Base-by-base conservation (phyloP, 2,888 invertebrate species). In the Ophraella communa region DNA sequence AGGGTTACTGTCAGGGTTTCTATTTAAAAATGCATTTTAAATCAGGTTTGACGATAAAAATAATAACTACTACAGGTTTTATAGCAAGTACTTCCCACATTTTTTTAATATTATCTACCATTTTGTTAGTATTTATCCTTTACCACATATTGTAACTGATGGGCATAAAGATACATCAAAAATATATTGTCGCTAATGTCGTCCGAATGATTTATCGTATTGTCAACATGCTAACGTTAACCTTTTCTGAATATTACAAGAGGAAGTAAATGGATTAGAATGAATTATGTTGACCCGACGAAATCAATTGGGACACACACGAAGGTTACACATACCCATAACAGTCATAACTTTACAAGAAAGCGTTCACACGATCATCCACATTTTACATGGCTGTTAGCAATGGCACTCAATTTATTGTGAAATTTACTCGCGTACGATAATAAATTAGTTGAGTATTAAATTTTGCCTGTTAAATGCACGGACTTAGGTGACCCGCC, bases 291-390 rank as follows among this genome's bases (percentile, higher is more conserved):
- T 60, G 60, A 60, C 53, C 60, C 44, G 24, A 60, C 27, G 53
- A 60, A 44, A 60, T 52, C 65, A 66, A 61, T 57, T 64, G 59
- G 65, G 64, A 68, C 68, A 68, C 64, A 68, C 67, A 61, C 51
- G 63, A 66, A 56, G 61, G 65, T 58, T 64, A 64, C 53, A 21
- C 44, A 47, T 62, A 66, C 64, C 52, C 62, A 58, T 63, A 69
- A 60, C 4, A 30, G 10, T 30, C 64, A 64, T 57, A 56, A 53
- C 53, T 67, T 59, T 60, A 65, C 63, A 67, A 64, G 63, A 66
- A 66, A 62, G 56, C 54, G 67, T 70, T 70, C 67, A 68, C 68
- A 68, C 70, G 68, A 70, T 65, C 68, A 68, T 70, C 70, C 70
- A 65, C 65, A 65, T 68, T 53, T 68, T 64, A 66, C 65, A 68